These are phyloP conservation scores for Orthonychiurus folsomi DNA, from an alignment of 2,888 invertebrate species.

Conservation along the genomic window DNA sequence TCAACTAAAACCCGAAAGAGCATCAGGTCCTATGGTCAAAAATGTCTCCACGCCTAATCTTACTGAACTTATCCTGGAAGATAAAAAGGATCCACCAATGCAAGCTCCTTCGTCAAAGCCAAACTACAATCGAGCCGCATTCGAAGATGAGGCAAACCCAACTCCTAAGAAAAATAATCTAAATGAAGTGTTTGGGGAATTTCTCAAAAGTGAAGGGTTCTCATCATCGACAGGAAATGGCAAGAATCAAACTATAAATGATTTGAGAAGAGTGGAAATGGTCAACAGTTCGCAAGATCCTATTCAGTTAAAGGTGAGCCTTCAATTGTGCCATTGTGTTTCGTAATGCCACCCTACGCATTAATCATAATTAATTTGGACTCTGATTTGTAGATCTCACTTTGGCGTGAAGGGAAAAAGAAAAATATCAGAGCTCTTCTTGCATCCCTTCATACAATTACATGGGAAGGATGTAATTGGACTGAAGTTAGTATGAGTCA, in stretches of 20 bases:
- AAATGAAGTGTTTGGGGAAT: conserved; percentile 37
- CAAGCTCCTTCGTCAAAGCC: neutral
- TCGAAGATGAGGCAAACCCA: neutral
- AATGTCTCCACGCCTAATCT: conserved; percentile 34
- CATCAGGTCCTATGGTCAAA: conserved; percentile 13
- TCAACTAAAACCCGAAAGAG: conserved; percentile 12
- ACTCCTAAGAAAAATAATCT: conserved; percentile 27
- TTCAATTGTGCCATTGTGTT: no score
- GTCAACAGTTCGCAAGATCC: conserved; percentile 27
- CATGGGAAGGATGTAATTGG: conserved; percentile 93
- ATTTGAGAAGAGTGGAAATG: conserved; percentile 33
- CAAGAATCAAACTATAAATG: conserved; percentile 32
- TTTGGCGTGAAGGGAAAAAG: conserved; percentile 66
- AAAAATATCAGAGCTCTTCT: conserved; percentile 90
- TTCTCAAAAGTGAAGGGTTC: conserved; percentile 35
- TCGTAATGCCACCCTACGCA: no score
- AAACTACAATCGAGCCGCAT: conserved; percentile 9
- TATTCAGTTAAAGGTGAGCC: conserved; percentile 28
- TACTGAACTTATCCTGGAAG: conserved; percentile 28
- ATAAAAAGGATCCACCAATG: conserved; percentile 13
- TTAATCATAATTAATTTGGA: neutral
- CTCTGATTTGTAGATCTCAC: neutral
- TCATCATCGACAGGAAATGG: conserved; percentile 15
- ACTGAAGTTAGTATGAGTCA: conserved; percentile 88
- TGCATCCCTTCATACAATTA: conserved; percentile 83